Evolutionary conservation across 2,797 vertebrate species (phyloP), one percentile per base, ranked within the genome.

Genomic region (Australoheros facetus): DNA sequence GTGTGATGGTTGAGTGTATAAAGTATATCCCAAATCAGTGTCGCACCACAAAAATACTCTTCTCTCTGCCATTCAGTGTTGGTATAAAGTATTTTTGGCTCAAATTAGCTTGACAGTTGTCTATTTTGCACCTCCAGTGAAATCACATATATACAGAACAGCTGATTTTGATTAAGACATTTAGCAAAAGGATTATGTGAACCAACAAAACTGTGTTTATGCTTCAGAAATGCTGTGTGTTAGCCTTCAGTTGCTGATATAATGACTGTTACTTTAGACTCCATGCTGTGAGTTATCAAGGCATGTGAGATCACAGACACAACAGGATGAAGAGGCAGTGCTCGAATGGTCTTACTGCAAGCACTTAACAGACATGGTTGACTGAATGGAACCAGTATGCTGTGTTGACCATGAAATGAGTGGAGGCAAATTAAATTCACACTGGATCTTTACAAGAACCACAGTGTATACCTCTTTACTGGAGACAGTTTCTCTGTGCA

Each of bases 381-480:
- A 85, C 77, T 81, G 80, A 87, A 71, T 80, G 71, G 74, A 79
- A 85, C 73, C 73, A 58, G 53, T 64, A 12, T 19, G 66, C 76
- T 71, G 83, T 69, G 84, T 80, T 82, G 82, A 39, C 75, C 84
- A 17, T 88, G 83, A 88, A 89, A 92, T 75, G 66, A 86, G 74
- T 28, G 11, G 23, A 13, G 51, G 79, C 56, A 73, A 84, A 88
- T 77, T 85, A 23, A 84, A 83, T 85, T 82, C 42, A 32, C 56
- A 42, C 45, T 42, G 53, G 77, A 82, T 80, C 71, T 86, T 86
- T 80, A 80, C 13, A 56, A 86, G 74, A 81, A 59, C 56, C 75
- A 78, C 73, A 76, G 85, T 66, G 80, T 71, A 81, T 76, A 45
- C n/a, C 42, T 72, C 56, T 32, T 79, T 59, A 23, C 48, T 66